Evolutionary conservation across 2,888 invertebrate species (phyloP).

Genomic region (Agrilus biguttatus): DNA sequence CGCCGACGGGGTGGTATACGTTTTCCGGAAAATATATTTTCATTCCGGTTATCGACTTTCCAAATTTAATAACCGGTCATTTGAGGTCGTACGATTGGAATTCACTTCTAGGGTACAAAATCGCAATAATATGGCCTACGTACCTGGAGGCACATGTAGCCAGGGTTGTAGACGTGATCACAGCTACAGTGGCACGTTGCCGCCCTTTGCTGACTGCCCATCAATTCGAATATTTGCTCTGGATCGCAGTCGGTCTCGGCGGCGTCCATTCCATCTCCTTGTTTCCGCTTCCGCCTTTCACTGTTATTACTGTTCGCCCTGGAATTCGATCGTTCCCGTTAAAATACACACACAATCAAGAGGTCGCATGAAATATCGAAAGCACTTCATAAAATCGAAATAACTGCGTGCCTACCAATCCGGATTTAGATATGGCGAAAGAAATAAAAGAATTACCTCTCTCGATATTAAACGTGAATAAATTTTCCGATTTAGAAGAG

Average conservation of each 20-base stretch:
- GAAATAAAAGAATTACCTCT: too few relatives aligned
- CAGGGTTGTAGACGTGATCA: slow-evolving; percentile 30
- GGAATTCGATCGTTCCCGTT: slow-evolving; percentile 1
- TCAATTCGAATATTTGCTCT: slow-evolving; percentile 27
- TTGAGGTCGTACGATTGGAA: too few relatives aligned
- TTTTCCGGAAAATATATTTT: too few relatives aligned
- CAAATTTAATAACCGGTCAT: too few relatives aligned
- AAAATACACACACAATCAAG: too few relatives aligned
- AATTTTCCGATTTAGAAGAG: too few relatives aligned
- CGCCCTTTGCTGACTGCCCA: slow-evolving; percentile 22
- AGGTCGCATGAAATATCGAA: neutral
- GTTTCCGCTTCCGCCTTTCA: slow-evolving; percentile 20
- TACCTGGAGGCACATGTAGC: slow-evolving; percentile 30
- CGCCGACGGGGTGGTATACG: too few relatives aligned
- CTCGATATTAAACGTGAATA: too few relatives aligned
- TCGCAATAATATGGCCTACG: slow-evolving; percentile 8
- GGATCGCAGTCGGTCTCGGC: slow-evolving; percentile 25
- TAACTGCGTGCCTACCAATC: too few relatives aligned
- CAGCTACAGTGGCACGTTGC: slow-evolving; percentile 25
- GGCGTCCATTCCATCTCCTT: slow-evolving; percentile 30
- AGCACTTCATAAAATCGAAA: too few relatives aligned
- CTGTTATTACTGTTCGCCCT: slow-evolving; percentile 11
- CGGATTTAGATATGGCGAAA: too few relatives aligned
- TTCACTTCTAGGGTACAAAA: neutral
- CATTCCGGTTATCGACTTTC: too few relatives aligned